Conservation (phyloP, 2,888 invertebrate species). For the Nowickia ferox region DNA sequence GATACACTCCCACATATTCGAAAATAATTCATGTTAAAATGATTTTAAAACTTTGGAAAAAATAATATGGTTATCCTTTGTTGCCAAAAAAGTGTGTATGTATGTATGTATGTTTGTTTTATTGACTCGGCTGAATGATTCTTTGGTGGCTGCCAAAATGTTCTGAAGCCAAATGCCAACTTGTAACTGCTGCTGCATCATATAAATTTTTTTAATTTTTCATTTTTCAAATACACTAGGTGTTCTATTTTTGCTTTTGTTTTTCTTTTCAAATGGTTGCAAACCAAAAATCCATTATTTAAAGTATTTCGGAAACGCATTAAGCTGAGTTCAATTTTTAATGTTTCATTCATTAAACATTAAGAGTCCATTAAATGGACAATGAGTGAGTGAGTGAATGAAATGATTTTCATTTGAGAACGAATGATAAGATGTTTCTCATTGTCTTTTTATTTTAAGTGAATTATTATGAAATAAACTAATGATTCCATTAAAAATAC, state of each 20-base stretch:
- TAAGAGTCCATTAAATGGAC: conserved; percentile 28
- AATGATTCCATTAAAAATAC: background rate
- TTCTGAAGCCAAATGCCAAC: conserved; percentile 47
- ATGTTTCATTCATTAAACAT: conserved; percentile 50
- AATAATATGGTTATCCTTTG: conserved; percentile 19
- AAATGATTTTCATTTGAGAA: background rate
- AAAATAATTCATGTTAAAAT: conserved; percentile 31
- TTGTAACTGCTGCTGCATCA: conserved; percentile 27
- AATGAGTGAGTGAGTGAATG: conserved; percentile 1
- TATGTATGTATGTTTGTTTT: conserved; percentile 24
- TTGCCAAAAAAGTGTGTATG: conserved; percentile 18
- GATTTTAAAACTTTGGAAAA: conserved; percentile 8
- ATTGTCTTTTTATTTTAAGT: background rate
- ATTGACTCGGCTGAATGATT: conserved; percentile 31
- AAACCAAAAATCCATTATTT: conserved; percentile 52
- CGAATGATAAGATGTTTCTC: background rate
- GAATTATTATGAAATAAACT: conserved; percentile 1
- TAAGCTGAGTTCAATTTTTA: conserved; percentile 42
- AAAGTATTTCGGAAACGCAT: conserved; percentile 58
- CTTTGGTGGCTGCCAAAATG: conserved; percentile 48
- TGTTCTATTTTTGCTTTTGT: conserved; percentile 5
- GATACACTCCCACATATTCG: background rate
- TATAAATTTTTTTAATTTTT: background rate
- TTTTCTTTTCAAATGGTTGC: conserved; percentile 17
- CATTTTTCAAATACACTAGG: background rate